Base-by-base conservation (phyloP, 2,888 invertebrate species). In the Melikaiella ostensackeni region DNA sequence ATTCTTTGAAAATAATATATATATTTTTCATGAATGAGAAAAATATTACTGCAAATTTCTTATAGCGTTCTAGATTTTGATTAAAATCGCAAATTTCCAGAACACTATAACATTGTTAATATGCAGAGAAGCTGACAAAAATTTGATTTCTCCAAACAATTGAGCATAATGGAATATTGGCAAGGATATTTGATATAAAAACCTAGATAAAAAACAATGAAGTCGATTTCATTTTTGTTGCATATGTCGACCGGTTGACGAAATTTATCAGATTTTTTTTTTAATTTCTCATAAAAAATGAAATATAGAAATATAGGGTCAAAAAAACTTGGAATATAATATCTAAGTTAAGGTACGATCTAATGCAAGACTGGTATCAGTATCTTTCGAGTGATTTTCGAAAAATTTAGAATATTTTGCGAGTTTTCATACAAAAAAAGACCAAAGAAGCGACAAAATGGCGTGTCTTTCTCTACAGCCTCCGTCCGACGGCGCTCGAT, bases 401-500 rank as follows among this genome's bases (percentile, higher is more conserved):
- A 33, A 21, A 70, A 55, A 73, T 38, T 63, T 7, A 24, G 55
- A 11, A 9, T 46, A 63, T 76, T 75, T 73, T 46, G 13, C 19
- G 1, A 19, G 42, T 19, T 13, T 35, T 33, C 9, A 13, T 16
- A 8, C 0, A 19, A 73, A 74, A 75, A 33, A 70, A 50, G 50
- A 50, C n/a, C 13, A n/a, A 30, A 33, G 19, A 80, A 50, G 16
- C 38, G 70, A 27, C 33, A 62, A 59, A 81, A 75, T 75, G 59
- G 24, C 27, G 59, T 63, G 64, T 66, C 57, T 75, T 61, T 76
- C 64, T 66, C 81, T 80, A 84, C 82, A 81, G 82, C 82, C 76
- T 77, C 76, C 78, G 63, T 79, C 84, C 84, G 82, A 83, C 83
- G 84, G 83, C 78, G 75, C 77, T 57, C 79, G 62, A 30, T 79